Percentiles rank a stretch among this genome's conserved stretches.
Evolutionary conservation across 2,113 vertebrate species (phyloP).

Genomic region (Apeltes quadracus): DNA sequence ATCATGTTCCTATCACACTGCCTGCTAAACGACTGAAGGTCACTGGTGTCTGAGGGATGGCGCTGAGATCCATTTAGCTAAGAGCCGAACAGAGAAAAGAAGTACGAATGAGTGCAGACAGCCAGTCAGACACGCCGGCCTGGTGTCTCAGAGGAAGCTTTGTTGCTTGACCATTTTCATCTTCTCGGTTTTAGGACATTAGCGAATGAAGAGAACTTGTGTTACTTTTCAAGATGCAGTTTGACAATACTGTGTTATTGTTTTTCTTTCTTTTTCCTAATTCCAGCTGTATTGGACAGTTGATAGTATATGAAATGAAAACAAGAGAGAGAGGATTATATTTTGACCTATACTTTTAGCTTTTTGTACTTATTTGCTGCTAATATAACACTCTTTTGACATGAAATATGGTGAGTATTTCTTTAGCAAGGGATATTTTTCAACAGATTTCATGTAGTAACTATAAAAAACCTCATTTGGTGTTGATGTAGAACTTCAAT

Average conservation of each 20-base stretch:
- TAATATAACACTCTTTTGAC: neutral
- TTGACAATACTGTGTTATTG: neutral
- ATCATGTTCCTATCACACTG: slow-evolving; percentile 70
- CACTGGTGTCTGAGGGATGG: slow-evolving; percentile 58
- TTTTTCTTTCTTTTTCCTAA: neutral
- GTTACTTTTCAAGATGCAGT: neutral
- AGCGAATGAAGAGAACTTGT: neutral
- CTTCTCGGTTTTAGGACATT: neutral
- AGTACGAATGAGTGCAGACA: slow-evolving; percentile 43
- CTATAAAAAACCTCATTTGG: neutral
- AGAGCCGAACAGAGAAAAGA: slow-evolving; percentile 50
- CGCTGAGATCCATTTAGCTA: slow-evolving; percentile 57
- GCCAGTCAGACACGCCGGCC: slow-evolving; percentile 39
- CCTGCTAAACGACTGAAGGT: slow-evolving; percentile 75
- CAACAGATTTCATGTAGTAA: neutral
- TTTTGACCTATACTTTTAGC: neutral
- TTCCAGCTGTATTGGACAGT: neutral
- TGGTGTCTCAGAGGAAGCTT: neutral
- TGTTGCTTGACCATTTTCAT: neutral
- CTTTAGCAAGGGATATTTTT: neutral
- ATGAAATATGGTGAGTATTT: neutral
- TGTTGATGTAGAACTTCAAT: too few species aligned
- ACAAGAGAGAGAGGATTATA: neutral
- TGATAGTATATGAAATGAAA: neutral
- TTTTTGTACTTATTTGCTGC: neutral